Evolutionary conservation across 2,113 vertebrate species (phyloP), one percentile per base, ranked within the genome.

Genomic region (Asarcornis scutulata): DNA sequence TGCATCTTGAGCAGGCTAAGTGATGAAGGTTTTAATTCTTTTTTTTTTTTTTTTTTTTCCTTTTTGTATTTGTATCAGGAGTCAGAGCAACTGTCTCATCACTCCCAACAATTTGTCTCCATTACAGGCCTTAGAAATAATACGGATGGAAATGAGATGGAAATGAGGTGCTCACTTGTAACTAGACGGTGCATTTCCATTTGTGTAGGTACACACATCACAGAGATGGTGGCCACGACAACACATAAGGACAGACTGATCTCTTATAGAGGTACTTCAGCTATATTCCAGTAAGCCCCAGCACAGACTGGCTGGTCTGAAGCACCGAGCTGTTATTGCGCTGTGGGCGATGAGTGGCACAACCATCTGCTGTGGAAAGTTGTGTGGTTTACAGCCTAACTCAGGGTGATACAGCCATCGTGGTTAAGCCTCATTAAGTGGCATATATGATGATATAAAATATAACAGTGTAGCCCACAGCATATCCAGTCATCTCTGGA

Each of bases 351-450:
- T 56, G 34, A 48, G 23, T n/a, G 21, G 34, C 72, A 31, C 11
- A 34, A 3, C 27, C 25, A 26, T 18, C 21, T 29, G 44, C 6
- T 55, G 34, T 16, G n/a, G 31, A 26, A 38, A 53, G 52, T 26
- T 40, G 13, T 26, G 5, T 23, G 27, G 23, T 32, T 32, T 40
- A 17, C 29, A 21, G 56, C 7, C 26, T 58, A 22, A 15, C 46
- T 31, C 26, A 62, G 34, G 53, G 17, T 6, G 13, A 29, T 29
- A 9, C 1, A 56, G 17, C 20, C 7, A 4, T 11, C 44, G 25
- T 4, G 52, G 40, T 31, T 52, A 42, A 36, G 44, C 38, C 1
- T 0, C 14, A 3, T 2, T 6, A 11, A 59, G 31, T 5, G 42
- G 31, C 34, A 25, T 15, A 32, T 66, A 16, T 12, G 60, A 15